phyloP scores from a whole-genome alignment of 1,140 invertebrate genomes.

The Drosophila willistoni region DNA sequence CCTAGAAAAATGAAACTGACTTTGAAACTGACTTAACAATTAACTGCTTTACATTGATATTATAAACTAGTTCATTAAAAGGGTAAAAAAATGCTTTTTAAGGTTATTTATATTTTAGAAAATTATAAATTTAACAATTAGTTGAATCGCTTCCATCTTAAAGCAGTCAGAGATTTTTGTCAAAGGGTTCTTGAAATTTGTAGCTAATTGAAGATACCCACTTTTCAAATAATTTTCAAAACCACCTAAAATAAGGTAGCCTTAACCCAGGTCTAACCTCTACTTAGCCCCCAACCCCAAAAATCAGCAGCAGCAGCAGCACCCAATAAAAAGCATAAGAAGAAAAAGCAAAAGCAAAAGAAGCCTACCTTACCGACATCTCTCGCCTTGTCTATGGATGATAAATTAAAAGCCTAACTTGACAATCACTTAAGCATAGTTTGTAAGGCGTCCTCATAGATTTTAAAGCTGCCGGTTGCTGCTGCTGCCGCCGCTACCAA shows the following conservation, averaged over 20 bases:
- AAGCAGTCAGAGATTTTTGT: neutral
- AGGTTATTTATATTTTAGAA: too few species aligned
- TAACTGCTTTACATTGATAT: too few species aligned
- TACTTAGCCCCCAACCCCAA: slow-evolving; percentile 68
- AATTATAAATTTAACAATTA: too few species aligned
- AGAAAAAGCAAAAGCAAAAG: neutral
- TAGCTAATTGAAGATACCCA: slow-evolving; percentile 7
- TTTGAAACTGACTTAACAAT: too few species aligned
- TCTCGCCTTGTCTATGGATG: slow-evolving; percentile 82
- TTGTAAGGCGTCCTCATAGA: slow-evolving; percentile 82
- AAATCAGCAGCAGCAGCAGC: slow-evolving; percentile 22
- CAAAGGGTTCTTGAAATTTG: neutral
- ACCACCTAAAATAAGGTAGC: slow-evolving; percentile 58
- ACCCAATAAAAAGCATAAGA: neutral
- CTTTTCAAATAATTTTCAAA: neutral
- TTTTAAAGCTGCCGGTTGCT: slow-evolving; percentile 69
- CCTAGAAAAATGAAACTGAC: neutral
- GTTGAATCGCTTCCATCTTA: too few species aligned
- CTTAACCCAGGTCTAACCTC: slow-evolving; percentile 76
- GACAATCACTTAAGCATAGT: slow-evolving; percentile 83
- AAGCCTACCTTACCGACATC: slow-evolving; percentile 35
- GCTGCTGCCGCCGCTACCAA: slow-evolving; percentile 52
- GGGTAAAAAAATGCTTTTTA: too few species aligned
- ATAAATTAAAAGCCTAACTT: slow-evolving; percentile 83
- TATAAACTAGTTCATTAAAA: too few species aligned